Conservation (phyloP, 2,888 invertebrate genomes). For the Synergus japonicus region DNA sequence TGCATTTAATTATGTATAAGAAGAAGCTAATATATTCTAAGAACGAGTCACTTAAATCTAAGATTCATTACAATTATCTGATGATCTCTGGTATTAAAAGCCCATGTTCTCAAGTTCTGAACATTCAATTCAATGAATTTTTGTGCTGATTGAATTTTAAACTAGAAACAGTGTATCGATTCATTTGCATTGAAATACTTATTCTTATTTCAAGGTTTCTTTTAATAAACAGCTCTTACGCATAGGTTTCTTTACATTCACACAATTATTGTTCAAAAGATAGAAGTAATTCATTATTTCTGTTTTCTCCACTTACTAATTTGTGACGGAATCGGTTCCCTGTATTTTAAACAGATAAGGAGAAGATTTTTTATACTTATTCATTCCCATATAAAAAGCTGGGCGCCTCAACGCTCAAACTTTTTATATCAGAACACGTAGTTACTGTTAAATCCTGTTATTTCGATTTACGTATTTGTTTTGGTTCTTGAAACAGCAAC, state of each 20-base stretch:
- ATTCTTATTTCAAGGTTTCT: too few relatives aligned
- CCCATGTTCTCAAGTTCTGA: too few relatives aligned
- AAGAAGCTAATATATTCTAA: background rate
- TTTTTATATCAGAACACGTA: background rate
- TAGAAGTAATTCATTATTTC: background rate
- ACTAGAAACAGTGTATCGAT: too few relatives aligned
- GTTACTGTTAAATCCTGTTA: background rate
- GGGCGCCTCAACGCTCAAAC: background rate
- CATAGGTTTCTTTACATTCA: too few relatives aligned
- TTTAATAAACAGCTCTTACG: too few relatives aligned
- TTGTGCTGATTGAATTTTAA: too few relatives aligned
- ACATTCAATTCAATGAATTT: too few relatives aligned
- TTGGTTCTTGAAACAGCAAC: background rate
- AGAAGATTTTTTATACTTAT: background rate
- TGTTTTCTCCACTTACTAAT: slow-evolving; percentile 7
- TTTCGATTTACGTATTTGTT: background rate
- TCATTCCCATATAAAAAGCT: background rate
- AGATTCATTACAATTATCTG: too few relatives aligned
- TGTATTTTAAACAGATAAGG: background rate
- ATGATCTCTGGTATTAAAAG: too few relatives aligned
- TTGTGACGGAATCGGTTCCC: background rate
- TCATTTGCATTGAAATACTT: too few relatives aligned
- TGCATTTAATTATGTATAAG: background rate
- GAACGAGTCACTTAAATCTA: too few relatives aligned
- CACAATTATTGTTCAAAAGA: background rate